Evolutionary conservation across 2,113 vertebrate species (phyloP), one percentile per base, ranked within the genome.

Genomic region (Neoarius graeffei): DNA sequence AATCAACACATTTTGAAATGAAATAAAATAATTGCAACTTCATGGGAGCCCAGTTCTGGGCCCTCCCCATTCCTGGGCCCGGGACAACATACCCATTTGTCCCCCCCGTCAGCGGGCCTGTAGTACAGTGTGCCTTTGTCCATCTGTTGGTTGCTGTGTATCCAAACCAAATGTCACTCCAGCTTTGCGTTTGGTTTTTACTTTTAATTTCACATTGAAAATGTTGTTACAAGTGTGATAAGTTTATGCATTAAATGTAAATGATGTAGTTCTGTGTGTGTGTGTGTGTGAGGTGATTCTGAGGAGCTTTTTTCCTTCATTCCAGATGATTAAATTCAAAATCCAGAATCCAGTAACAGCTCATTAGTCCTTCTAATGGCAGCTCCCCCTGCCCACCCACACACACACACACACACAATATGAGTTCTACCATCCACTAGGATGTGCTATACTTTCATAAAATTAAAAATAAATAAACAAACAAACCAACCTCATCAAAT

Each of bases 341-440:
- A 66, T 67, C 48, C n/a, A 79, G 57, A 30, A 66, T 67, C 48
- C n/a, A 79, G 57, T 27, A 62, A 42, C 74, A 64, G 59, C 56
- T 86, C 85, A 86, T 86, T 77, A 79, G 35, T 48, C 64, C 3
- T 84, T 66, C 25, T 52, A 84, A 67, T 84, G 67, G 10, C 79
- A 35, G 27, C 5, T 8, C 17, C 17, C 56, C 27, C 14, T 27
- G 30, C 66, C 30, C 69, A 73, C 30, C 42, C 69, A 73, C 69
- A 19, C 69, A 73, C 69, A 42, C 69, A 73, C 69, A 73, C 69
- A 74, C 30, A 73, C 71, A 74, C 71, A 74, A 2, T 71, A 35
- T 0, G 6, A 64, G 67, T 5, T 30, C 67, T 27, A 69, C 27
- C 27, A 69, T 69, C n/a, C n/a, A 30, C 20, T 50, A 25, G 42